A percentile compares a stretch with the other conserved stretches of the same genome.
Conservation (phyloP, 2,113 vertebrate genomes). For the Tupaia chinensis region DNA sequence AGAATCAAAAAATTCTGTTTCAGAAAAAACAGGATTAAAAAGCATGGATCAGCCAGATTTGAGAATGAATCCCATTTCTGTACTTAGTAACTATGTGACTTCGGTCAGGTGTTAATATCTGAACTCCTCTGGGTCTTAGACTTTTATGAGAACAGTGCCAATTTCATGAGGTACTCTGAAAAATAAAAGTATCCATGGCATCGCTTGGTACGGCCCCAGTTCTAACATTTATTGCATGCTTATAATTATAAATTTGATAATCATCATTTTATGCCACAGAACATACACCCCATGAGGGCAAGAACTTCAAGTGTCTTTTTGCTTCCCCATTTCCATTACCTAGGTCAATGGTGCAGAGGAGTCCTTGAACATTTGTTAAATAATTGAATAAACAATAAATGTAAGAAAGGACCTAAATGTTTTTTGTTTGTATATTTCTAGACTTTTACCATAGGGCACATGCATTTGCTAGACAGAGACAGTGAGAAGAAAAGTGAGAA, state of each 20-base stretch:
- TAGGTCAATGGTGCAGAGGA: neutral
- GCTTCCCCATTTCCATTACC: neutral
- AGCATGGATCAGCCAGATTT: neutral
- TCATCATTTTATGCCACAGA: neutral
- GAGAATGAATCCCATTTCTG: neutral
- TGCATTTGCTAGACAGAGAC: too few species aligned
- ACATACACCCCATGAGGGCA: neutral
- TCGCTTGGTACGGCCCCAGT: neutral
- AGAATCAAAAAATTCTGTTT: neutral
- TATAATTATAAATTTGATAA: neutral
- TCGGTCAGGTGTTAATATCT: neutral
- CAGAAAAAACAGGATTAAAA: neutral
- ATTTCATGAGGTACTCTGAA: neutral
- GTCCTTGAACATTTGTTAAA: conserved; percentile 27
- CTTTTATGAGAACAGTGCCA: neutral
- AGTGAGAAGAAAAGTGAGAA: too few species aligned
- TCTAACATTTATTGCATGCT: neutral
- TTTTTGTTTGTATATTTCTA: too few species aligned
- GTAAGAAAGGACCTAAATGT: neutral
- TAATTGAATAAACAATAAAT: neutral
- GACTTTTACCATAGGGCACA: too few species aligned
- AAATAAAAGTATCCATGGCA: neutral
- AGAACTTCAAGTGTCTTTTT: neutral
- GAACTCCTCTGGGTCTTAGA: neutral
- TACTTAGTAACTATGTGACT: neutral